Conservation (phyloP, 2,797 vertebrate genomes). For the Oryzias sinensis region DNA sequence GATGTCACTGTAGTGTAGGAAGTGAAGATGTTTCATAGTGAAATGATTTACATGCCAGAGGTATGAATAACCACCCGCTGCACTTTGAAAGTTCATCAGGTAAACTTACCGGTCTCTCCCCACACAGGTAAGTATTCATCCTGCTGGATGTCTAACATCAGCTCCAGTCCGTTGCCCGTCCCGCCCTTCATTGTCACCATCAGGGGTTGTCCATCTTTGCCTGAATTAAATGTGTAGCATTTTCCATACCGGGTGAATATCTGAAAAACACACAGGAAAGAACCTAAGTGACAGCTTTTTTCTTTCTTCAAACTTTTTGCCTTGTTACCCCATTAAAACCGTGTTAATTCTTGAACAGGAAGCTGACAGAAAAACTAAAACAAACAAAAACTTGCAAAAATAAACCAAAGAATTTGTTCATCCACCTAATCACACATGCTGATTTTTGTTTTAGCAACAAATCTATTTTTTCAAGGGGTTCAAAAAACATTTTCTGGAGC, state of each 20-base stretch:
- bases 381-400: no score
- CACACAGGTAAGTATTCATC: conserved; percentile 97
- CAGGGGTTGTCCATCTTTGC: conserved; percentile 86
- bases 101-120: conserved; percentile 83
- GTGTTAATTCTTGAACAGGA: conserved; percentile 4
- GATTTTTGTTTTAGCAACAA: no score
- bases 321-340: conserved; percentile 1
- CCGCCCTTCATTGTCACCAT: conserved; percentile 94
- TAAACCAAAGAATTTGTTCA: no score
- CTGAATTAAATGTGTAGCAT: conserved; percentile 98
- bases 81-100: not conserved
- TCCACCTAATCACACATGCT: no score
- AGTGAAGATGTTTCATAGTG: no score
- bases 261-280: conserved; percentile 67
- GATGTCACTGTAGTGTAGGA: no score
- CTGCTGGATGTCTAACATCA: conserved; percentile 99
- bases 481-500: no score
- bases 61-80: no score
- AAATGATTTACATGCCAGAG: no score
- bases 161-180: conserved; percentile 95
- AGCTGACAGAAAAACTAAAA: not conserved
- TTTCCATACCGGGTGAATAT: conserved; percentile 97
- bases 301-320: not conserved
- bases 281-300: not conserved
- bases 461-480: no score